Evolutionary conservation across 2,888 invertebrate species (phyloP).

Genomic region (Hydraecia micacea): DNA sequence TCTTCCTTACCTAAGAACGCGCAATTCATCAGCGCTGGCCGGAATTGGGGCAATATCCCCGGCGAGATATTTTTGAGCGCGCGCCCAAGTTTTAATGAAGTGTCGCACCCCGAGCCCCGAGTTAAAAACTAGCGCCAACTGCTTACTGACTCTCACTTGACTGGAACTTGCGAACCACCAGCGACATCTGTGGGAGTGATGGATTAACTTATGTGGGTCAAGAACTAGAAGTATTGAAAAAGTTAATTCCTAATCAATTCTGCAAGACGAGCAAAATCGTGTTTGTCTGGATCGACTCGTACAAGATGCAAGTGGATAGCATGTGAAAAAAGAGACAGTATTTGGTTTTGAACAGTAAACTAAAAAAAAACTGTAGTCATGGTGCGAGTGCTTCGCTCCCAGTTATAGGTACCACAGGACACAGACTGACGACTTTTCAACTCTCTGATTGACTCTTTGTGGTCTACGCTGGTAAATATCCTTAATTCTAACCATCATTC

Average conservation of each 20-base stretch:
- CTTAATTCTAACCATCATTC: not conserved
- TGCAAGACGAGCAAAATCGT: not conserved
- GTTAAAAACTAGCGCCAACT: slow-evolving; percentile 54
- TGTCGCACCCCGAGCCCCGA: slow-evolving; percentile 55
- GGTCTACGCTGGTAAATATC: not conserved
- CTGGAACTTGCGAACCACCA: slow-evolving; percentile 7
- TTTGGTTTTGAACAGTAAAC: not conserved
- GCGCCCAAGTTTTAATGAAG: slow-evolving; percentile 69
- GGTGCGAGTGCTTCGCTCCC: not conserved
- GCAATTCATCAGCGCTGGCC: slow-evolving; percentile 51
- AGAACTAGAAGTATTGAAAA: slow-evolving; percentile 13
- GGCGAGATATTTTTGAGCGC: slow-evolving; percentile 54
- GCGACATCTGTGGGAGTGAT: slow-evolving; percentile 36
- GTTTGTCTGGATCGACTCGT: not conserved
- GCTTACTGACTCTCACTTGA: slow-evolving; percentile 44
- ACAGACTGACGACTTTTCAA: not conserved
- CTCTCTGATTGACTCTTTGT: not conserved
- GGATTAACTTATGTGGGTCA: slow-evolving; percentile 25
- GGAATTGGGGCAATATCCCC: slow-evolving; percentile 54
- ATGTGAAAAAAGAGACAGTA: not conserved
- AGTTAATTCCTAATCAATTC: not conserved
- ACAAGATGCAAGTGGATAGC: not conserved
- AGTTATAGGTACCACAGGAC: not conserved
- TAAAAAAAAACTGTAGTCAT: not conserved
- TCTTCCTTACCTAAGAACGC: slow-evolving; percentile 29